A percentile compares a stretch with the other conserved stretches of the same genome.
phyloP scores from a whole-genome alignment of 2,888 invertebrate species.

The Phasia obesa region DNA sequence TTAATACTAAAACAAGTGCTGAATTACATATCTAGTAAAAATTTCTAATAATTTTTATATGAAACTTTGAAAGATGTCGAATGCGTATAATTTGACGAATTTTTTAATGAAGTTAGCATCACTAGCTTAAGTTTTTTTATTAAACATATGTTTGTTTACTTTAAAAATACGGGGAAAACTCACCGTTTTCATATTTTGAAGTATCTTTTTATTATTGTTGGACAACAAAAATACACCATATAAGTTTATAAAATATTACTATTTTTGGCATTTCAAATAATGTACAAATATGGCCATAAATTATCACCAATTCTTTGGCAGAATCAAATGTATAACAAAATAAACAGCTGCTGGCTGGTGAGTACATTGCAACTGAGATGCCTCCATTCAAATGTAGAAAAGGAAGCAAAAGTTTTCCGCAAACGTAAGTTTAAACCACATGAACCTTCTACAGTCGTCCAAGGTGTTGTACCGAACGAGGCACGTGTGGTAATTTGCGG shows the following conservation, averaged over 20 bases:
- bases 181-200: no score
- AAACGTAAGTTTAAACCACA: constrained; percentile 79
- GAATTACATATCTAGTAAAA: no score
- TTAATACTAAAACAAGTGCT: no score
- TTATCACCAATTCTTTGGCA: constrained; percentile 18
- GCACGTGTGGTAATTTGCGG: constrained; percentile 87
- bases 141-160: background rate
- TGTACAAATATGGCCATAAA: constrained; percentile 61
- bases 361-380: constrained; percentile 15
- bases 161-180: no score
- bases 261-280: constrained; percentile 21
- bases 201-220: constrained; percentile 2
- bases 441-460: constrained; percentile 72
- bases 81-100: no score
- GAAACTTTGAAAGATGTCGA: no score
- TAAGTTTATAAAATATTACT: background rate
- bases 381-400: constrained; percentile 30
- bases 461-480: constrained; percentile 73
- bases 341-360: constrained; percentile 13
- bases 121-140: background rate
- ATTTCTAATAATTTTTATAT: no score
- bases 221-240: constrained; percentile 11
- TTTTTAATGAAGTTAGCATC: background rate
- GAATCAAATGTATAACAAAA: constrained; percentile 9
- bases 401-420: constrained; percentile 75